Evolutionary conservation across 2,888 invertebrate genomes (phyloP).

Genomic region (Elegia similella): DNA sequence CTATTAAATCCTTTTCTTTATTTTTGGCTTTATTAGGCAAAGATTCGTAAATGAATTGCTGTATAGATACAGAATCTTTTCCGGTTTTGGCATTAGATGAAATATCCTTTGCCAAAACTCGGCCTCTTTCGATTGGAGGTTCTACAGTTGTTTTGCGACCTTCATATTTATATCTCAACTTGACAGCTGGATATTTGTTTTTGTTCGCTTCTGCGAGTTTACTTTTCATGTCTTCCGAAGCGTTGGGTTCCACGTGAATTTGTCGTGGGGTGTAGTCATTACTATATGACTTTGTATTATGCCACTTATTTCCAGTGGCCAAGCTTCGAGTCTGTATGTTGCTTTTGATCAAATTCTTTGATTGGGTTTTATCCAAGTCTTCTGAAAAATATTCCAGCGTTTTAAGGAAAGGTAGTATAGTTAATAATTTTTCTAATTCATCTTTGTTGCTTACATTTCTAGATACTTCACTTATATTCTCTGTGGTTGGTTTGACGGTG

Average conservation of each 20-base stretch:
- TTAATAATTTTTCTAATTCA: conserved; percentile 40
- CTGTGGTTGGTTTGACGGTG: not conserved
- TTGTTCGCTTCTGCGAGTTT: conserved; percentile 40
- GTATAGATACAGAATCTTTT: conserved; percentile 48
- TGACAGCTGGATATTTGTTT: conserved; percentile 42
- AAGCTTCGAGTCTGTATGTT: conserved; percentile 55
- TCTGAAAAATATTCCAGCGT: conserved; percentile 53
- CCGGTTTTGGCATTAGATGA: conserved; percentile 51
- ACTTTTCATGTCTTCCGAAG: conserved; percentile 31
- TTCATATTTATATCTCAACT: conserved; percentile 53
- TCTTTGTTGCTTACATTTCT: conserved; percentile 30
- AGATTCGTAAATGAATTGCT: conserved; percentile 63
- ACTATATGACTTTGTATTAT: conserved; percentile 62
- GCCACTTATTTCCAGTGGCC: conserved; percentile 60
- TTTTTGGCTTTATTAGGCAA: conserved; percentile 39
- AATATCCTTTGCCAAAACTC: conserved; percentile 50
- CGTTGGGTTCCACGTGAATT: conserved; percentile 41
- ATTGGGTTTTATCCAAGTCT: conserved; percentile 31
- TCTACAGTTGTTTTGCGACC: conserved; percentile 42
- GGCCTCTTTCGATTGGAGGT: conserved; percentile 41
- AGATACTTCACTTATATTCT: not conserved
- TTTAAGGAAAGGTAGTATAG: conserved; percentile 61
- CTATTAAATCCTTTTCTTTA: conserved; percentile 23
- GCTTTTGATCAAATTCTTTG: conserved; percentile 28
- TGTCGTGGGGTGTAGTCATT: conserved; percentile 59